Base-by-base conservation (phyloP, 2,888 invertebrate species). In the Phortica magna region DNA sequence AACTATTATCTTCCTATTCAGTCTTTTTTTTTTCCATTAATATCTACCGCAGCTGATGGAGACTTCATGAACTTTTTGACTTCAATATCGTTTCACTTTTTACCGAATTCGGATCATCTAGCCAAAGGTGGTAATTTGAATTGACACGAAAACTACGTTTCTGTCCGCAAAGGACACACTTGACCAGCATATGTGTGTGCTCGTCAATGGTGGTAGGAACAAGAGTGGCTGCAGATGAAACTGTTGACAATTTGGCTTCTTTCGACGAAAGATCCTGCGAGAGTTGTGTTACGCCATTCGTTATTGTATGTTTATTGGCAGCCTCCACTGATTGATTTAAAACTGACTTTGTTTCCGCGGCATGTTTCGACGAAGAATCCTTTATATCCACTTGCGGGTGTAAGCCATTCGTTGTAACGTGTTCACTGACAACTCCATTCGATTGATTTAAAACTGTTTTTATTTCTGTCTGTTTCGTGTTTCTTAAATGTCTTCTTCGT, bases 71-170 rank as follows among this genome's bases (percentile, higher is more conserved):
- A n/a, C n/a, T 14, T 57, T 71, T 64, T 67, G 43, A 53, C n/a
- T 59, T 72, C 10, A 84, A 19, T 6, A 76, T 76, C 12, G 83
- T 6, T 19, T 81, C 80, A 64, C 89, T 86, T 1, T 82, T 87
- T 9, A 91, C 77, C 0, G 91, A 88, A n/a, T 88, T 82, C 0
- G 84, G 74, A 67, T 89, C 89, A 75, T 92, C 92, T 0, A 89
- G 55, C 92, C 92, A 92, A 78, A 91, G 89, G 48, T 88, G 88
- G 74, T 89, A 88, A 0, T 87, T 79, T 0, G 83, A 73, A 76
- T 90, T 86, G 0, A 90, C 73, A 12, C 80, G 76, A 68, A 90
- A 92, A 64, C 87, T 85, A 6, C 87, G 88, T 3, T 82, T 78
- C 12, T 81, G 76, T 1, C 81, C 82, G 76, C 92, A 92, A 43